Evolutionary conservation across 2,888 invertebrate species (phyloP), one percentile per base, ranked within the genome.

Genomic region (Caenorhabditis becei): DNA sequence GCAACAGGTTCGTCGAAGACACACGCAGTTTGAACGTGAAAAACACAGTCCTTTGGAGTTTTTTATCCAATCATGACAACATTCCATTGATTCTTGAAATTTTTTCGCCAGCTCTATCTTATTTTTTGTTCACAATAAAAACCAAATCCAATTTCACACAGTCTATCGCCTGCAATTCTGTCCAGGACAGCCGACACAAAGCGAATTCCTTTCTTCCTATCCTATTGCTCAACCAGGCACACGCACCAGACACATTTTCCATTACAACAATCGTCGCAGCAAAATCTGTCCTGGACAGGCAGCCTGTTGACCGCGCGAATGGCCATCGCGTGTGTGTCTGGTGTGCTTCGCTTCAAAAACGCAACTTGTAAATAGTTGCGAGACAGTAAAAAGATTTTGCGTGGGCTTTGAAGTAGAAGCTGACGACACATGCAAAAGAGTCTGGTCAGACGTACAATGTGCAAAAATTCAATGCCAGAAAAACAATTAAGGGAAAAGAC

Each of bases 271-370:
- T 20, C 7, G 58, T 11, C 28, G 51, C 20, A 44, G 41, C 23
- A 63, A 23, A 58, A 51, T 66, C 65, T 74, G 74, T 74, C 74
- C 59, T 51, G 65, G 65, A 74, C 74, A 74, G 59, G 2, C 51
- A 14, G 35, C 49, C 3, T 41, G 56, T 58, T 74, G 58, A 65
- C 72, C 63, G 47, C 47, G 72, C 59, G 35, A 56, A 56, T 18
- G 28, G 32, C 1, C 20, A 10, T 54, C 35, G 53, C 44, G 41
- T 24, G 58, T 8, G 41, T 35, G 56, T 65, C 35, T 56, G 47
- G 54, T 47, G 47, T 47, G 47, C 47, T 47, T 47, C 20, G 49
- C 54, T 56, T 62, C 37, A 44, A 23, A 11, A n/a, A 28, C 10
- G 51, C 37, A 61, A 70, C 26, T 58, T 28, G 58, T 59, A 59